These are phyloP conservation scores for Antechinus flavipes DNA, from an alignment of 2,113 vertebrate genomes.

Conservation along the genomic window DNA sequence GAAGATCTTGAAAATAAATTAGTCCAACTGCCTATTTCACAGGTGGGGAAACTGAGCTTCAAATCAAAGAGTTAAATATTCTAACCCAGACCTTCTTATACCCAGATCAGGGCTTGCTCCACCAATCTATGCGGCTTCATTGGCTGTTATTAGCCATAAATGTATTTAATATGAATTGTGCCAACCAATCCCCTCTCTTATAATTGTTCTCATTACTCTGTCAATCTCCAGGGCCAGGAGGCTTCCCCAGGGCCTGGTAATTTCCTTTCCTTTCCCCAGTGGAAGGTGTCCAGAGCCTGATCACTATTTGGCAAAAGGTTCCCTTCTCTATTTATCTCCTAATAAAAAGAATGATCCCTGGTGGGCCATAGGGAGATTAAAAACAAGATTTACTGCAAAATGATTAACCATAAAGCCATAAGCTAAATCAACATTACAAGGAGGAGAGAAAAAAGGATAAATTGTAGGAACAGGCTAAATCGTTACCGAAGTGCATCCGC, in stretches of 20 bases:
- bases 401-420: conserved; percentile 69
- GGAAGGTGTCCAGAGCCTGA: conserved; percentile 5
- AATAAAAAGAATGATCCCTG: conserved; percentile 61
- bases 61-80: background rate
- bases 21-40: too few species aligned
- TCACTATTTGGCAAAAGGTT: conserved; percentile 25
- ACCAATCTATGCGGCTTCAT: background rate
- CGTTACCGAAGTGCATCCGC: rapidly evolving
- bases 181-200: background rate
- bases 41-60: background rate
- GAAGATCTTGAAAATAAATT: background rate
- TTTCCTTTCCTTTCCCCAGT: conserved; percentile 18
- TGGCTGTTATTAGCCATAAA: conserved; percentile 48
- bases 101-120: background rate
- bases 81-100: background rate
- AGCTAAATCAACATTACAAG: conserved; percentile 55
- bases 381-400: conserved; percentile 64
- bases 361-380: conserved; percentile 63
- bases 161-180: background rate
- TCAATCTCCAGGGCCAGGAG: conserved; percentile 20
- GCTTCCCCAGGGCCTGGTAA: background rate
- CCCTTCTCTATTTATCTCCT: conserved; percentile 60
- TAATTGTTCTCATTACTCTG: conserved; percentile 13
- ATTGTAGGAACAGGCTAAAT: background rate
- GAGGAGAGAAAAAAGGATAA: background rate